Percentiles rank a stretch among this genome's conserved stretches.
These are phyloP conservation scores for Gorsachius goisagi DNA, from an alignment of 2,113 vertebrate species.

Conservation along the genomic window DNA sequence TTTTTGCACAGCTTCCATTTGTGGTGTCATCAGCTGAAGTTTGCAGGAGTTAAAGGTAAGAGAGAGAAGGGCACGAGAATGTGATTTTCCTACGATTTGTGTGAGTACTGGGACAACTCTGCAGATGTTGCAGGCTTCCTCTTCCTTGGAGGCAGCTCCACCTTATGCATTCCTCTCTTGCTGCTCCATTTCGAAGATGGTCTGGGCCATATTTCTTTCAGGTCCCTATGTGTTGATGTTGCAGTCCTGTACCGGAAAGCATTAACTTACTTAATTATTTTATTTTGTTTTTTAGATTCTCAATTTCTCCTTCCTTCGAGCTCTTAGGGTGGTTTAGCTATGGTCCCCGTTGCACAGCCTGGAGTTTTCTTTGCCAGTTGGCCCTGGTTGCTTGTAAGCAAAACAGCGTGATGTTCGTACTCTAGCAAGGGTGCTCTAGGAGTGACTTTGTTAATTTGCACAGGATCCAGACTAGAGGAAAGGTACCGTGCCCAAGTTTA, in stretches of 20 bases:
- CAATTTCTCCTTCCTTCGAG: background rate
- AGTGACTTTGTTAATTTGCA: background rate
- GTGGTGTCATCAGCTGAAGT: background rate
- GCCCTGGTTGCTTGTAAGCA: background rate
- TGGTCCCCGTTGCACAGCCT: background rate
- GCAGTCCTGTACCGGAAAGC: background rate
- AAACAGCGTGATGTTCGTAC: rapidly evolving
- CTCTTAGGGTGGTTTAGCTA: background rate
- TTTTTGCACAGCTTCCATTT: background rate
- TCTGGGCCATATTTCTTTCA: rapidly evolving
- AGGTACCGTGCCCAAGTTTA: background rate
- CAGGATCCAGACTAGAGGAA: background rate
- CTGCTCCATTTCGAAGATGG: background rate
- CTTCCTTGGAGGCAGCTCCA: background rate
- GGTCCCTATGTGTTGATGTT: background rate
- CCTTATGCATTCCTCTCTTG: rapidly evolving
- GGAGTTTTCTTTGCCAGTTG: background rate
- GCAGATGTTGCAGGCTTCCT: too few relatives aligned
- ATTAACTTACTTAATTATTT: background rate
- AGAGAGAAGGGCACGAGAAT: background rate
- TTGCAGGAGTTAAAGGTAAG: background rate
- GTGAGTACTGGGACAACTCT: background rate
- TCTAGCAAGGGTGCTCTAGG: background rate
- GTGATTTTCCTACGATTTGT: background rate
- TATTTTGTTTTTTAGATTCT: background rate